Evolutionary conservation across 2,888 invertebrate genomes (phyloP), one percentile per base, ranked within the genome.

Genomic region (Masnerella sp.): DNA sequence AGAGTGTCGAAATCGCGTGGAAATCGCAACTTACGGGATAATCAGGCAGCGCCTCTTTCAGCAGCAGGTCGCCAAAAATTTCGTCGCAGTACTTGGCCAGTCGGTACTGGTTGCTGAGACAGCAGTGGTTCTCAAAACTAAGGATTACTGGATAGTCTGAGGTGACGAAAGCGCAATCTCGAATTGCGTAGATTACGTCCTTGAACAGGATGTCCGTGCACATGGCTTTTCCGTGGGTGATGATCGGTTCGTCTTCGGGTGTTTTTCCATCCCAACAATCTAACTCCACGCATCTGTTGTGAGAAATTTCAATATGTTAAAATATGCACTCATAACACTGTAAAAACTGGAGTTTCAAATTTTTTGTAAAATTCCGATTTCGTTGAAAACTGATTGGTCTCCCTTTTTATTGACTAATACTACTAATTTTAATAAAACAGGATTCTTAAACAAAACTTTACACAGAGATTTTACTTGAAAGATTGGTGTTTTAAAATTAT

Each of bases 141-240:
- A 99, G 90, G 79, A 99, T 98, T 54, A 99, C 94, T 0, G 99
- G 99, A 88, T 94, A 98, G 81, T 99, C 98, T 2, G 98, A 97
- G 1, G 99, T 97, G 45, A 99, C 97, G 88, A 99, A 99, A 34
- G 99, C 99, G 2, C 98, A 98, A 88, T 99, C 99, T 76, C 97
- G 90, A 68, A 99, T 94, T 2, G 99, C 99, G 88, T 96, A 95
- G 81, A 99, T 98, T 38, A 98, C 99, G 89, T 99, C 95, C 88
- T 96, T 98, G 89, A 99, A 99, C 15, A 98, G 89, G 83, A 99
- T 99, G 89, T 99, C 99, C 1, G 98, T 99, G 87, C 99, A 99
- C 98, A 99, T 99, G 3, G 99, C 99, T 90, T 98, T 98, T 42
- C 99, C 99, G 89, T 99, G 99, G 28, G 99, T 99, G 79, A 99